Conservation (phyloP, 1,140 invertebrate species). For the Acromyrmex heyeri region DNA sequence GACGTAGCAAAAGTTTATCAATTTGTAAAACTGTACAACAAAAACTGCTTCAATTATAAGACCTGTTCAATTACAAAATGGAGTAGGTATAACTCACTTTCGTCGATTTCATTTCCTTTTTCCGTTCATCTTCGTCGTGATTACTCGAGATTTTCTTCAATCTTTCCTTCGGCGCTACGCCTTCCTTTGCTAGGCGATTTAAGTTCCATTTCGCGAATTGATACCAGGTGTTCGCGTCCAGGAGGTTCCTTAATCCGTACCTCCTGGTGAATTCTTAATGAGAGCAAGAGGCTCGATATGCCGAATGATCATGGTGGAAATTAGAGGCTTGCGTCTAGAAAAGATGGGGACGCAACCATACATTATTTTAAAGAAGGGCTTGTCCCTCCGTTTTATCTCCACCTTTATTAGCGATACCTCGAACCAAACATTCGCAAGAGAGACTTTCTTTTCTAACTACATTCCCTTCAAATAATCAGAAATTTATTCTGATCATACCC, state of each 20-base stretch:
- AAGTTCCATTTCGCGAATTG: conserved; percentile 41
- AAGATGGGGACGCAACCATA: conserved; percentile 33
- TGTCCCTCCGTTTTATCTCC: background rate
- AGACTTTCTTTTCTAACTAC: conserved; percentile 7
- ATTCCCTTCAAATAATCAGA: background rate
- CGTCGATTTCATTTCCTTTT: conserved; percentile 14
- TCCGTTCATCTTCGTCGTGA: conserved; percentile 9
- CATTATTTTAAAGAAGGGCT: conserved; percentile 63
- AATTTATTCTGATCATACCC: too few relatives aligned
- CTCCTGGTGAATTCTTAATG: conserved; percentile 69
- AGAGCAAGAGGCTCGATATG: conserved; percentile 60
- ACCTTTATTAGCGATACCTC: conserved; percentile 22
- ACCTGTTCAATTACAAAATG: background rate
- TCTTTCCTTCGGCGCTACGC: conserved; percentile 22
- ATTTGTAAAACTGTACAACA: background rate
- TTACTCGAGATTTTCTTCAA: conserved; percentile 40
- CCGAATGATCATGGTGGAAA: conserved; percentile 65
- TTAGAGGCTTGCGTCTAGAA: conserved; percentile 64
- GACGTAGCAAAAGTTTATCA: background rate
- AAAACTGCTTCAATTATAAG: conserved; percentile 13
- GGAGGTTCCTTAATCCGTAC: conserved; percentile 64
- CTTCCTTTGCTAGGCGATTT: conserved; percentile 19
- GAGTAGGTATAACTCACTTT: background rate
- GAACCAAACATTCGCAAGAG: conserved; percentile 3
- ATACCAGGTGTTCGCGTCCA: conserved; percentile 68